phyloP scores from a whole-genome alignment of 1,140 invertebrate species.

The Drosophila lini region DNA sequence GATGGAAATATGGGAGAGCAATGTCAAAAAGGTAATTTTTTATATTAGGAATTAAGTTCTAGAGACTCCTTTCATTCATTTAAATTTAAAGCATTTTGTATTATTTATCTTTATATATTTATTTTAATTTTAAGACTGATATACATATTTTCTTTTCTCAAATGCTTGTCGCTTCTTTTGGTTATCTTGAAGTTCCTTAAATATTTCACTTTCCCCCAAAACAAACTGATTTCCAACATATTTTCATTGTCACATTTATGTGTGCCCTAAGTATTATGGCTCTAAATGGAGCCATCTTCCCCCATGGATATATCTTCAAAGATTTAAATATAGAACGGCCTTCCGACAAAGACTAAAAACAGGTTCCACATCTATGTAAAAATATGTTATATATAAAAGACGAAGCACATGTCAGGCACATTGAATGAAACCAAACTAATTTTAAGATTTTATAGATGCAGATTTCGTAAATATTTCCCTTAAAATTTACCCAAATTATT shows the following conservation, averaged over 20 bases:
- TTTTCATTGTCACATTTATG: constrained; percentile 53
- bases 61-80: neutral
- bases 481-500: neutral
- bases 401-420: constrained; percentile 34
- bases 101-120: neutral
- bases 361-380: constrained; percentile 48
- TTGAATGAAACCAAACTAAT: constrained; percentile 48
- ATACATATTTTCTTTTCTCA: constrained; percentile 30
- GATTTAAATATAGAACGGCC: constrained; percentile 63
- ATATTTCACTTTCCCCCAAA: constrained; percentile 1
- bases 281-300: constrained; percentile 41
- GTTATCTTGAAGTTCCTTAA: constrained; percentile 1
- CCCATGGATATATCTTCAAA: neutral
- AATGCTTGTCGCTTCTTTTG: constrained; percentile 26
- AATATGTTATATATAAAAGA: neutral
- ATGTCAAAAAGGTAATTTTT: neutral
- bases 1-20: neutral
- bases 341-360: constrained; percentile 54
- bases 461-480: neutral
- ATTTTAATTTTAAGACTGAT: neutral
- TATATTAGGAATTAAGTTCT: accelerated
- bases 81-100: neutral
- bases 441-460: constrained; percentile 47
- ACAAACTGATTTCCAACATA: constrained; percentile 29
- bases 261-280: constrained; percentile 42